These are phyloP conservation scores for Drosophila ezoana DNA, from an alignment of 2,888 invertebrate genomes.

Conservation along the genomic window DNA sequence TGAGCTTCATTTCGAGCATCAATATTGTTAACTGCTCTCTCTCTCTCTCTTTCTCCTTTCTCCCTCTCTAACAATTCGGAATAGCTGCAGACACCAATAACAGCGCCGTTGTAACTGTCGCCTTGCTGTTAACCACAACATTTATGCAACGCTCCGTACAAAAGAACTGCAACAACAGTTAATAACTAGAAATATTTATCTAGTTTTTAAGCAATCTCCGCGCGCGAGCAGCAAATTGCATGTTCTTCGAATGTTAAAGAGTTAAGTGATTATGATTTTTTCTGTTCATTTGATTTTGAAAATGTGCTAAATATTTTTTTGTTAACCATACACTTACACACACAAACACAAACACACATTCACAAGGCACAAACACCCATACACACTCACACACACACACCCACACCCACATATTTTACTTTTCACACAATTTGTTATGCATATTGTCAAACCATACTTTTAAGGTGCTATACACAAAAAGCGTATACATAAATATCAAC, in stretches of 20 bases:
- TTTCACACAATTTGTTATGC: constrained; percentile 31
- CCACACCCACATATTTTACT: constrained; percentile 1
- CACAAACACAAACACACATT: constrained; percentile 16
- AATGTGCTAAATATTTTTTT: constrained; percentile 40
- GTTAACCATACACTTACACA: constrained; percentile 33
- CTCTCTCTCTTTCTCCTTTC: background rate
- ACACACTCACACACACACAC: constrained; percentile 13
- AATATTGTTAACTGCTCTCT: background rate
- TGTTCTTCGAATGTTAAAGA: constrained; percentile 68
- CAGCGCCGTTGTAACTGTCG: constrained; percentile 21
- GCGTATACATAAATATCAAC: constrained; percentile 38
- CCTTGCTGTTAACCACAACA: constrained; percentile 27
- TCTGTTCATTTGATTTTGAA: constrained; percentile 25
- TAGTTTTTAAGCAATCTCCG: constrained; percentile 36
- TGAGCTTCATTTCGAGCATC: background rate
- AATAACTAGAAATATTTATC: constrained; percentile 14
- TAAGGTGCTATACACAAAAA: constrained; percentile 39
- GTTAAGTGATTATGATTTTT: constrained; percentile 29
- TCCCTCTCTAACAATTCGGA: background rate
- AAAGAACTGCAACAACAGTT: constrained; percentile 21
- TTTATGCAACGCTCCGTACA: constrained; percentile 18
- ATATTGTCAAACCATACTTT: constrained; percentile 32
- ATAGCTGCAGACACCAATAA: constrained; percentile 25
- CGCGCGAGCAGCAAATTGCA: constrained; percentile 42
- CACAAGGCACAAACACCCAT: background rate